Evolutionary conservation across 2,888 invertebrate species (phyloP), one percentile per base, ranked within the genome.

Genomic region (Synergus umbraculus): DNA sequence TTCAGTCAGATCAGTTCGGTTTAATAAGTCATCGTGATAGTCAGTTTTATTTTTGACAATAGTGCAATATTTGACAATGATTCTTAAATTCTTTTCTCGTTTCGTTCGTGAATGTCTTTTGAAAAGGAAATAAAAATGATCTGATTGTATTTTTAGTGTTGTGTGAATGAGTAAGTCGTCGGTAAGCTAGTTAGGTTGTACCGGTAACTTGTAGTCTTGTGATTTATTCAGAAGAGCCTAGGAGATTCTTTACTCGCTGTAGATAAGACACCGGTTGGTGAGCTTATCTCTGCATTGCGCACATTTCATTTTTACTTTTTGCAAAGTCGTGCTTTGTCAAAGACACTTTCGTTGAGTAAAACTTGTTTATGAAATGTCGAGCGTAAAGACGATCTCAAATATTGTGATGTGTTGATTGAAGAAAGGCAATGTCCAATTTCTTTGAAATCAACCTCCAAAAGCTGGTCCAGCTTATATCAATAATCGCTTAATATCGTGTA

Each of bases 401-500:
- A 73, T 73, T 73, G 73, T 73, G 73, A 73, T 73, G 73, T 73
- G 54, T 37, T 54, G 54, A 54, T 54, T 73, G 9, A 54, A 37
- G n/a, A 15, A 54, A 22, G 43, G 46, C n/a, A 54, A 49, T n/a
- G n/a, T 29, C 15, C n/a, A 41, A 73, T 73, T 73, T 73, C 54
- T 15, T 54, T 37, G 54, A 73, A 73, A 54, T 73, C 73, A 73
- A 73, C 29, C n/a, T 49, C 12, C 37, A 54, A 22, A 54, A 79
- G 67, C 64, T 60, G 37, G n/a, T 64, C 46, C 76, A 69, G 76
- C 80, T 80, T 81, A 54, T 67, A 76, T 81, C 76, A 76, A 80
- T 76, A 80, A 84, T 83, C 85, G 84, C 85, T 84, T 85, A 85
- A 83, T 86, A 86, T 87, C 84, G 84, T 89, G 54, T 73, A 73